Percentiles rank a stretch among this genome's conserved stretches.
These are phyloP conservation scores for Nycteola revayana DNA, from an alignment of 2,888 invertebrate species.

Conservation along the genomic window DNA sequence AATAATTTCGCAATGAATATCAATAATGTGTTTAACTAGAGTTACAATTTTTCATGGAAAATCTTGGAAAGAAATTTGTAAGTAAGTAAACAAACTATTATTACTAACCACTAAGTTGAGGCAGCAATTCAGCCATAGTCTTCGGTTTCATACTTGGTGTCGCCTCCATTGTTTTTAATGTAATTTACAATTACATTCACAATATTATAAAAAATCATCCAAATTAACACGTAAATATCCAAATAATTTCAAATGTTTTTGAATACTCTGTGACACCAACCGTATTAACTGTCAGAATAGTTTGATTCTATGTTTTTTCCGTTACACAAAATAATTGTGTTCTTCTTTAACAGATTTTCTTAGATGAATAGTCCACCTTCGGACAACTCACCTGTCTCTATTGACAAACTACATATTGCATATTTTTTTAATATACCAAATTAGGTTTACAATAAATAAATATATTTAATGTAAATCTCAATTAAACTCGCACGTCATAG, in stretches of 20 bases:
- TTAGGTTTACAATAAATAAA: too few relatives aligned
- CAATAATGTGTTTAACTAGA: too few relatives aligned
- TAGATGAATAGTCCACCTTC: too few relatives aligned
- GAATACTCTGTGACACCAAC: constrained; percentile 18
- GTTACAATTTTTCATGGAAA: too few relatives aligned
- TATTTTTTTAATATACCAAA: too few relatives aligned
- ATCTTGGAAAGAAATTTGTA: too few relatives aligned
- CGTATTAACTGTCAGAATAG: constrained; percentile 27
- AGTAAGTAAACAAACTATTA: constrained; percentile 11
- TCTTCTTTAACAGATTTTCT: too few relatives aligned
- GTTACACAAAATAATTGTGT: constrained; percentile 8
- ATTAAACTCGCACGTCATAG: too few relatives aligned
- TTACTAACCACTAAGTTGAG: constrained; percentile 50
- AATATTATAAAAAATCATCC: constrained; percentile 12
- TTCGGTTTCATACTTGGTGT: constrained; percentile 46
- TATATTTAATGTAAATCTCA: too few relatives aligned
- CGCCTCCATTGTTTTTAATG: constrained; percentile 42
- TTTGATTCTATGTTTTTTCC: constrained; percentile 14
- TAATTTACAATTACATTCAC: constrained; percentile 10
- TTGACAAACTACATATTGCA: too few relatives aligned
- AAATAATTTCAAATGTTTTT: constrained; percentile 17
- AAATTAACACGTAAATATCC: constrained; percentile 26
- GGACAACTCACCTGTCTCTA: too few relatives aligned
- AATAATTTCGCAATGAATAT: neutral
- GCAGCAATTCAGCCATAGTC: constrained; percentile 60